Conservation (phyloP, 2,113 vertebrate genomes). For the Oryzias curvinotus region DNA sequence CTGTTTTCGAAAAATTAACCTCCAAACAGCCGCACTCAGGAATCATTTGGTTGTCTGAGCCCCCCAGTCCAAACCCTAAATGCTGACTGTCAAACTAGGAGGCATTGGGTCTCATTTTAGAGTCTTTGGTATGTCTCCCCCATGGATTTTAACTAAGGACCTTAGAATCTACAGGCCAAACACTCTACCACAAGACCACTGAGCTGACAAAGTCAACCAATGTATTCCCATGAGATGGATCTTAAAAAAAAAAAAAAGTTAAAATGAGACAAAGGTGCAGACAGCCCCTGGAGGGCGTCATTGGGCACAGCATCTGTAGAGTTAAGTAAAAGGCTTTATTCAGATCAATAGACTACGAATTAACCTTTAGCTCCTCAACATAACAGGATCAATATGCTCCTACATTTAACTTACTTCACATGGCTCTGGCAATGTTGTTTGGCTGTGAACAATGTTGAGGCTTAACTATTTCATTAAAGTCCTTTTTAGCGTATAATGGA, state of each 20-base stretch:
- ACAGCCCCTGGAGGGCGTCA: constrained; percentile 44
- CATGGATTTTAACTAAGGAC: too few relatives aligned
- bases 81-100: too few relatives aligned
- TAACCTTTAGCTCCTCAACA: constrained; percentile 73
- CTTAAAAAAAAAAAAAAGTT: constrained; percentile 37
- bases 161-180: too few relatives aligned
- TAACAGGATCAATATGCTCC: constrained; percentile 60
- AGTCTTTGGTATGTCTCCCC: too few relatives aligned
- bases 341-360: constrained; percentile 72
- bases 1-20: too few relatives aligned
- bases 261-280: constrained; percentile 27
- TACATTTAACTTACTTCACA: constrained; percentile 50
- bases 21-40: too few relatives aligned
- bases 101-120: too few relatives aligned
- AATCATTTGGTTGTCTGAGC: too few relatives aligned
- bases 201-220: too few relatives aligned
- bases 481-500: constrained; percentile 24
- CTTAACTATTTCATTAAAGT: constrained; percentile 38
- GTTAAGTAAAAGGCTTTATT: constrained; percentile 73
- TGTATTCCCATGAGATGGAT: background rate
- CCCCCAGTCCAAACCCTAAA: too few relatives aligned
- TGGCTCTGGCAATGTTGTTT: constrained; percentile 21
- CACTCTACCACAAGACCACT: too few relatives aligned
- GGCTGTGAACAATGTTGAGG: constrained; percentile 36
- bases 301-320: constrained; percentile 39